Evolutionary conservation across 2,113 vertebrate species (phyloP).

Genomic region (Atherinomorus stipes): DNA sequence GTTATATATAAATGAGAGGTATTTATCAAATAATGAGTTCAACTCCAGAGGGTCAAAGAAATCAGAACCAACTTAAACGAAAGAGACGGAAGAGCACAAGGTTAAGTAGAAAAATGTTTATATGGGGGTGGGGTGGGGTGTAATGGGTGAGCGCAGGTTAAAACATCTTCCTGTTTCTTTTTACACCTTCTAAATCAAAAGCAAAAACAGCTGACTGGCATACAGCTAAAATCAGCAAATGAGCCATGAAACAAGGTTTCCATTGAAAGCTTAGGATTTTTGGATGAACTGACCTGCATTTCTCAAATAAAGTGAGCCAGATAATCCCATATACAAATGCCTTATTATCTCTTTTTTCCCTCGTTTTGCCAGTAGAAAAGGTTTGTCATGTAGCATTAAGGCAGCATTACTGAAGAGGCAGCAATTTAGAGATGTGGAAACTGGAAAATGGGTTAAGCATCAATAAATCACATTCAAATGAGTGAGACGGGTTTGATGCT

Average conservation of each 20-base stretch:
- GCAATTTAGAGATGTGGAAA: conserved; percentile 52
- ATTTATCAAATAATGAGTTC: conserved; percentile 51
- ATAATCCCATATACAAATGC: conserved; percentile 9
- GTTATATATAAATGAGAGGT: conserved; percentile 32
- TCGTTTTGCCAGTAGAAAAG: background rate
- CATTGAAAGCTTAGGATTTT: conserved; percentile 23
- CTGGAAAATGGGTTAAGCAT: conserved; percentile 72
- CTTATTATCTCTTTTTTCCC: conserved; percentile 30
- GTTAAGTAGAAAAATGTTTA: conserved; percentile 43
- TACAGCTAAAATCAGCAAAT: conserved; percentile 35
- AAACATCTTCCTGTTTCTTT: conserved; percentile 34
- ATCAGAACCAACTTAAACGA: conserved; percentile 24
- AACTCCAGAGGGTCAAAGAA: conserved; percentile 25
- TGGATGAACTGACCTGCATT: conserved; percentile 33
- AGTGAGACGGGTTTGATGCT: conserved; percentile 56
- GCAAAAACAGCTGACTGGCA: conserved; percentile 14
- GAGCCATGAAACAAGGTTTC: conserved; percentile 28
- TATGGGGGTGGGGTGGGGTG: conserved; percentile 1
- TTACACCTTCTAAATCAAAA: conserved; percentile 48
- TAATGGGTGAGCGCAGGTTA: conserved; percentile 38
- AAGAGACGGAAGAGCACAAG: conserved; percentile 20
- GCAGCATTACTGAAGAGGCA: conserved; percentile 31
- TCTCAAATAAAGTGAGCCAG: conserved; percentile 27
- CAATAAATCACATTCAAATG: conserved; percentile 72
- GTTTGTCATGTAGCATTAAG: conserved; percentile 32